Base-by-base conservation (phyloP, 2,113 vertebrate species). In the Chaetodon trifascialis region DNA sequence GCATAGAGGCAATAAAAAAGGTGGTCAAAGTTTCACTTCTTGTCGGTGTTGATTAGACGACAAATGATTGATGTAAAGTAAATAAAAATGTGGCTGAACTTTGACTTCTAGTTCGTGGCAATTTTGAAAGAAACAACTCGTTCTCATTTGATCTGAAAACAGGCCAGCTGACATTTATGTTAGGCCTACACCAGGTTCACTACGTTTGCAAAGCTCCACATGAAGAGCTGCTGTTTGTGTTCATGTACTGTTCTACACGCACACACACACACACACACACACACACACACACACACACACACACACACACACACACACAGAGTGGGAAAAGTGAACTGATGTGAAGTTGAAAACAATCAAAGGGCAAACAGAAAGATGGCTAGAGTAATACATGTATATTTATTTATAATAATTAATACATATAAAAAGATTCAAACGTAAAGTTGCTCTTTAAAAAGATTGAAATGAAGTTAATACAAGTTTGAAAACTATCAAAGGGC, bases 291-390 rank as follows among this genome's bases (percentile, higher is more conserved):
- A 58, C n/a, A 15, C 36, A 4, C 69, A 55, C 30, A 30, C 30
- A 30, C 30, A 30, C 30, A 30, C 30, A 30, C 30, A 30, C 30
- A 30, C 30, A 30, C 30, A 30, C 30, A 30, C 30, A 40, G 9
- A 40, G 40, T 51, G 21, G 10, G 11, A 49, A 56, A 47, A 78
- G 59, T n/a, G n/a, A n/a, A n/a, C n/a, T 30, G 30, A 30, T 30
- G 30, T 30, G 30, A 30, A 30, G 30, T 30, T 68, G 19, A 78
- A 68, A 86, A 62, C 47, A 46, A 44, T 46, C 10, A 62, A 75
- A 42, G 11, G 25, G 3, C 1, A 47, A 60, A 46, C 23, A 19
- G 25, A 25, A 54, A 10, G 11, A 7, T 25, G 38, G 25, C 14
- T 3, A 4, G 6, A 10, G 4, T 8, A n/a, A 47, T 30, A 30